A percentile compares a stretch with the other conserved stretches of the same genome.
These are phyloP conservation scores for Xerus rutilus DNA, from an alignment of 2,797 vertebrate genomes.

Conservation along the genomic window DNA sequence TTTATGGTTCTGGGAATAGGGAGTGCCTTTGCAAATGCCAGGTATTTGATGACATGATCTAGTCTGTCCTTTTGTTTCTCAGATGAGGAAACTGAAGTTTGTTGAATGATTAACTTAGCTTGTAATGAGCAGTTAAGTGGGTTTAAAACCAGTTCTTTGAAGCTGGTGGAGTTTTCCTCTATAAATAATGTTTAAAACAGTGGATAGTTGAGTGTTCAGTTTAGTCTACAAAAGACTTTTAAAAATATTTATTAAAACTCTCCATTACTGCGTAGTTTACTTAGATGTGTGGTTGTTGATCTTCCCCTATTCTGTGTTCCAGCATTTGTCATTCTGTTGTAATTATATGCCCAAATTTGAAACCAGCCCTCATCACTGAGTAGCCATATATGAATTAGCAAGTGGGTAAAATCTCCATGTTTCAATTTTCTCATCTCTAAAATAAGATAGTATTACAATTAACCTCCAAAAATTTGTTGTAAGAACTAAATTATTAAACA, in stretches of 20 bases:
- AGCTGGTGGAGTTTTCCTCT: not conserved
- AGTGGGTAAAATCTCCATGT: not conserved
- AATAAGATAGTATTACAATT: not conserved
- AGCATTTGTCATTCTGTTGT: not conserved
- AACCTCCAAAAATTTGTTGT: constrained; percentile 1
- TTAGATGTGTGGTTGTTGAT: not conserved
- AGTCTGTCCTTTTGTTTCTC: not conserved
- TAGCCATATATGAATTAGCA: not conserved
- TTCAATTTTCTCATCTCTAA: constrained; percentile 39
- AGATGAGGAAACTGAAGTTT: not conserved
- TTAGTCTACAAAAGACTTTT: not conserved
- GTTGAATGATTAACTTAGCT: not conserved
- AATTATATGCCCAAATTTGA: not conserved
- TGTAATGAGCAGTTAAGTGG: not conserved
- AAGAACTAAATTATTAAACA: constrained; percentile 19
- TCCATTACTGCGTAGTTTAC: not conserved
- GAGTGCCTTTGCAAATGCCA: not conserved
- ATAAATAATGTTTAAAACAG: not conserved
- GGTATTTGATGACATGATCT: not conserved
- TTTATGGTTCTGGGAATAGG: not conserved
- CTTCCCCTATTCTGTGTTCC: not conserved
- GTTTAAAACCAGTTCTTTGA: constrained; percentile 11
- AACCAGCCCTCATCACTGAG: not conserved
- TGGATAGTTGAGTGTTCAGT: not conserved
- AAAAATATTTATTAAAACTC: not conserved